phyloP scores from a whole-genome alignment of 2,888 invertebrate genomes.

The Dicycla oo region DNA sequence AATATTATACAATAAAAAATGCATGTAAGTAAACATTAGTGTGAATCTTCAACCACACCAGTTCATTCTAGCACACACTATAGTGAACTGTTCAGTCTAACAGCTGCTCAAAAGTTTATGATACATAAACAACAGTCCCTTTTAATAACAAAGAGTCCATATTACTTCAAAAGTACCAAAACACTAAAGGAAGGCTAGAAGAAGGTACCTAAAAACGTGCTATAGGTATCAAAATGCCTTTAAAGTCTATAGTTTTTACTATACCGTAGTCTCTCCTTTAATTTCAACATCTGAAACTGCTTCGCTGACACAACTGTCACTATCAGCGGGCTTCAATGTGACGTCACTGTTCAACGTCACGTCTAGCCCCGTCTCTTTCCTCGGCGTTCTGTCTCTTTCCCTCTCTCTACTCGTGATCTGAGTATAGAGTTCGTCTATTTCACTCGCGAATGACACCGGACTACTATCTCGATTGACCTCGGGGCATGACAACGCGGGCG shows the following conservation, averaged over 20 bases:
- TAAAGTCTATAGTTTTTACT: conserved; percentile 29
- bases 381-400: conserved; percentile 77
- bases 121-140: conserved; percentile 45
- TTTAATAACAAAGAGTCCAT: conserved; percentile 54
- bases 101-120: conserved; percentile 40
- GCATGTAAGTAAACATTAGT: conserved; percentile 42
- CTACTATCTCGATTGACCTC: conserved; percentile 85
- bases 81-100: conserved; percentile 38
- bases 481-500: conserved; percentile 85
- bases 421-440: conserved; percentile 93
- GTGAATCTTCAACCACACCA: conserved; percentile 23
- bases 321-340: conserved; percentile 83
- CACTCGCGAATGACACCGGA: conserved; percentile 88
- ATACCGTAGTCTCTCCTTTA: conserved; percentile 85
- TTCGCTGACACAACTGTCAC: conserved; percentile 88
- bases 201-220: conserved; percentile 37
- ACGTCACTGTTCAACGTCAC: conserved; percentile 86
- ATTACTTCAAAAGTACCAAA: conserved; percentile 43
- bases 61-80: conserved; percentile 43
- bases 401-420: conserved; percentile 90
- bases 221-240: conserved; percentile 60
- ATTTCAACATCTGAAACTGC: conserved; percentile 82
- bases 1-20: conserved; percentile 34
- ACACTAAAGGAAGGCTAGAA: conserved; percentile 55
- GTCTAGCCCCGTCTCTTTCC: conserved; percentile 79